Evolutionary conservation across 2,888 invertebrate species (phyloP), one percentile per base, ranked within the genome.

Genomic region (Chloromyia formosa): DNA sequence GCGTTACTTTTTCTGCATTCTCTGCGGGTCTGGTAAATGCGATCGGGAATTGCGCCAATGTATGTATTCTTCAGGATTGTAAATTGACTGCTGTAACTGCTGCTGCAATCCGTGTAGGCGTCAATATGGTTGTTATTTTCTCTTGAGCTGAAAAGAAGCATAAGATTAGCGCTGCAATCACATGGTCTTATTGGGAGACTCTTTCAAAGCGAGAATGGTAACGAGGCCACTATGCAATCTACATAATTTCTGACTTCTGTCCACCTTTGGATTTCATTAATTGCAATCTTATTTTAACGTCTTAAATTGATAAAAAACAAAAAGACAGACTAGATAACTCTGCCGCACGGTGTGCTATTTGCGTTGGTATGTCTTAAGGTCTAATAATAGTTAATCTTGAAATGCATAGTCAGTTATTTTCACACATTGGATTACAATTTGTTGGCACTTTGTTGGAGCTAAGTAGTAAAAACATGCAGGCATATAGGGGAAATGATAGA

Each of bases 1-100:
- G 40, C 71, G 56, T 71, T 56, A 71, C 22, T 56, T 58, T 56
- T 71, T 71, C 58, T 56, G 56, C 71, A 71, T 71, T 71, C 71
- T 58, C 66, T 40, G 18, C 14, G 7, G 40, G 27, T 61, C 27
- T 1, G 12, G 23, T 23, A 23, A 20, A 60, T 9, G 18, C 18
- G 58, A 58, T 58, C 9, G 3, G 49, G 7, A 35, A 49, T 49
- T n/a, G 58, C 61, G 35, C 61, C 12, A 61, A 61, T 2, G 61
- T 35, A 61, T 2, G 61, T 35, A 61, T 18, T 56, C 18, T 14
- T 4, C 35, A 12, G 20, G 42, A 20, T 58, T 18, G 18, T 58
- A 10, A 23, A 42, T 22, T 40, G 58, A 35, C 27, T 35, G 27
- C 27, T 35, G 27, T 7, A 71, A 71, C 49, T 69, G 23, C 56